Evolutionary conservation across 2,797 vertebrate species (phyloP), one percentile per base, ranked within the genome.

Genomic region (Alosa sapidissima): DNA sequence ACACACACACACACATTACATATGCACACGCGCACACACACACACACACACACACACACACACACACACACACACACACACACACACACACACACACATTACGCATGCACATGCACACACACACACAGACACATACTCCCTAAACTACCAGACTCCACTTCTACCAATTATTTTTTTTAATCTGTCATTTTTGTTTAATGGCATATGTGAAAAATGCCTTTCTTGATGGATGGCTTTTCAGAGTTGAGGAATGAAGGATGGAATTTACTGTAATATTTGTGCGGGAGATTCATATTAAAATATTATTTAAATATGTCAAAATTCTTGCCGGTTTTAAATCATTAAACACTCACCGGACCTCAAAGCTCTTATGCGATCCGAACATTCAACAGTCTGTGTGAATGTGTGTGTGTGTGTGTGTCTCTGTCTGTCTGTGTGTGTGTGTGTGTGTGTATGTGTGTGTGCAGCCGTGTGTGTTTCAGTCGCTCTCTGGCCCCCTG

Each of bases 31-130:
- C 24, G 14, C 62, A 33, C 28, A 33, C 62, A 33, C 62, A 68
- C 62, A 33, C 62, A 33, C 28, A 33, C 62, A 33, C 62, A 68
- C 62, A 36, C 28, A 72, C 28, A 36, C 28, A 68, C 65, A 68
- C 24, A 36, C 28, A 68, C 28, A 33, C 11, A 85, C 82, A 87
- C 85, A 85, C 49, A 68, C 62, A 68, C 24, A 68, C 62, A 36
- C 62, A 68, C 9, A 49, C 24, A 72, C 65, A 36, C 62, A 65
- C 65, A 36, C 65, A 36, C 28, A 5, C 13, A 36, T 24, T 52
- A 72, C 68, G 19, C 10, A 72, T 24, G 24, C 33, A 72, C 24
- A 72, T 28, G 33, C 24, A 36, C 62, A 13, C 8, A 68, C 8
- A 68, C 8, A 36, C 9, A 72, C 65, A 72, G 28, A 72, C 28